Evolutionary conservation across 2,113 vertebrate genomes (phyloP), one percentile per base, ranked within the genome.

Genomic region (Eleginops maclovinus): DNA sequence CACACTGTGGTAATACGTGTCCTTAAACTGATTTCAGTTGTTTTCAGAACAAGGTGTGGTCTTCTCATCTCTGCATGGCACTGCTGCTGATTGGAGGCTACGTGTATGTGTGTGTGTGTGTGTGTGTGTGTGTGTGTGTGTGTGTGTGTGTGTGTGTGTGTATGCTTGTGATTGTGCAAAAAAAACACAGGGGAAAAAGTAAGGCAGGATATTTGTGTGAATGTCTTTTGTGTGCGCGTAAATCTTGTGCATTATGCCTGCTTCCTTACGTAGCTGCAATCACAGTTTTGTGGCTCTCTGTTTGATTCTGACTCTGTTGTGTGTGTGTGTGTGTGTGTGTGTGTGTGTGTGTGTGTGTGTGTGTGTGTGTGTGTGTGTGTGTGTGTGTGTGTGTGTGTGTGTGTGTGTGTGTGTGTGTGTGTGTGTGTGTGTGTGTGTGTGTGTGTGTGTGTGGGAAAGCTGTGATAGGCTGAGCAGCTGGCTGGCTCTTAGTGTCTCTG

Each of bases 1-100:
- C 7, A 55, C 50, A 74, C 79, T 36, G 72, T 43, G 83, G 82
- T 81, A 83, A 87, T 75, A 73, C 84, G 78, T 91, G 89, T 87
- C 82, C 90, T 86, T 83, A 88, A 90, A 89, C 76, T 93, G 91
- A 92, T 93, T 93, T 91, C 64, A 85, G 75, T 84, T 90, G 87
- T 92, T 93, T 88, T 90, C 75, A 73, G 91, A 88, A 43, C 87
- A 26, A 86, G 90, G 86, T 91, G 87, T 76, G 89, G 90, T 85
- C 89, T 68, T 78, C 84, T 88, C 83, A 74, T 89, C 87, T 61
- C 84, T 54, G 71, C 87, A 22, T 75, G 91, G 83, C 71, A 44
- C 84, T 65, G 80, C 71, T 54, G 61, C 88, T 91, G 91, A 93
- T 92, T 92, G 86, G 81, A 87, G 84, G 55, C 83, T 72, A 71